These are phyloP conservation scores for Alca torda DNA, from an alignment of 2,797 vertebrate species.

Conservation along the genomic window DNA sequence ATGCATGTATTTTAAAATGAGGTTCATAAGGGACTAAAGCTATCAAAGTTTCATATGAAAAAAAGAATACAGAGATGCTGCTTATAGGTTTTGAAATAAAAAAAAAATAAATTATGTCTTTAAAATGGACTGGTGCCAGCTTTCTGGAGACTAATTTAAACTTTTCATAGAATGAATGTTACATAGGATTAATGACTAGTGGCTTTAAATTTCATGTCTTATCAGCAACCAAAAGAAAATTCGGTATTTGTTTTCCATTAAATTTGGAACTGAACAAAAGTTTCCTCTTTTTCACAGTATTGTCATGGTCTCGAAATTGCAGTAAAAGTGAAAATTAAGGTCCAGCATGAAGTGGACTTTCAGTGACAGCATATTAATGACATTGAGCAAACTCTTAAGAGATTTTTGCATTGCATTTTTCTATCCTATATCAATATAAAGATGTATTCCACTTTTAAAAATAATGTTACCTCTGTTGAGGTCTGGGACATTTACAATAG, in stretches of 20 bases:
- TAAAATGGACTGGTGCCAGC: conserved; percentile 15
- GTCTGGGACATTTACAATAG: not conserved
- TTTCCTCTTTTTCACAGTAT: not conserved
- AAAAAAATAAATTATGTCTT: not conserved
- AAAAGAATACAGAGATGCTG: not conserved
- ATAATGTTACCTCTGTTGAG: not conserved
- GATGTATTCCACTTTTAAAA: not conserved
- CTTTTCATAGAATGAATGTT: not conserved
- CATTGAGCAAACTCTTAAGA: not conserved
- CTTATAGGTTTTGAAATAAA: not conserved
- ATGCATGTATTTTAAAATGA: conserved; percentile 7
- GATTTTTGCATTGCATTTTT: not conserved
- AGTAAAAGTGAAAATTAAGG: not conserved
- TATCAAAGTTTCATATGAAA: not conserved
- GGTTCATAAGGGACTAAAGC: not conserved
- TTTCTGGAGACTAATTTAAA: conserved; percentile 17
- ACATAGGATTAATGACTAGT: not conserved
- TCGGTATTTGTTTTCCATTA: not conserved
- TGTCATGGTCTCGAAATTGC: not conserved
- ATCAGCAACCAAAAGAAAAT: not conserved
- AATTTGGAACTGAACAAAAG: not conserved
- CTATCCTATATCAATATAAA: not conserved
- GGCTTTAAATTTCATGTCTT: not conserved
- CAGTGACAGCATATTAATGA: not conserved
- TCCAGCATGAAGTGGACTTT: not conserved